Percentiles rank a stretch among this genome's conserved stretches.
Conservation (phyloP, 1,140 invertebrate genomes). For the Drosophila seguyi region DNA sequence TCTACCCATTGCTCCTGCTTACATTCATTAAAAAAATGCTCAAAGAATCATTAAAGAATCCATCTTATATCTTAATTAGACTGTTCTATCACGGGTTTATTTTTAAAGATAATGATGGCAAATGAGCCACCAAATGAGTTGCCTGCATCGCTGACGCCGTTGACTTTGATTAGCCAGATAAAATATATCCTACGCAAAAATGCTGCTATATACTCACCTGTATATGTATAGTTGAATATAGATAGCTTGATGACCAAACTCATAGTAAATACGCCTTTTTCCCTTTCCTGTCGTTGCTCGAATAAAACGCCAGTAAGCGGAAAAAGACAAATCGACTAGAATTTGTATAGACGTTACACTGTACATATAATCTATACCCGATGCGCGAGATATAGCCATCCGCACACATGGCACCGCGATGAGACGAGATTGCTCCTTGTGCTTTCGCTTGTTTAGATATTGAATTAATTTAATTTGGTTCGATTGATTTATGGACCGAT, state of each 20-base stretch:
- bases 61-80: slow-evolving; percentile 7
- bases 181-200: slow-evolving; percentile 5
- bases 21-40: slow-evolving; percentile 1
- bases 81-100: not conserved
- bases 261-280: slow-evolving; percentile 84
- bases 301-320: slow-evolving; percentile 85
- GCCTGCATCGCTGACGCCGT: slow-evolving; percentile 43
- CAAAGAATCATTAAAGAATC: slow-evolving; percentile 1
- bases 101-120: slow-evolving; percentile 31
- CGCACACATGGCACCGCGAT: slow-evolving; percentile 54
- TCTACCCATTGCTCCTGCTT: not conserved
- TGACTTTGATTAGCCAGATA: slow-evolving; percentile 45
- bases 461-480: slow-evolving; percentile 78
- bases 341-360: slow-evolving; percentile 44
- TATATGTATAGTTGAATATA: not conserved
- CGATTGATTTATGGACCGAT: slow-evolving; percentile 75
- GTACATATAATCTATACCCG: slow-evolving; percentile 10
- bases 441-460: slow-evolving; percentile 43
- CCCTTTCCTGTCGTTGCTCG: slow-evolving; percentile 83
- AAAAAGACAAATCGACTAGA: slow-evolving; percentile 85
- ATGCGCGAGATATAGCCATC: slow-evolving; percentile 6
- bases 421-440: slow-evolving; percentile 36
- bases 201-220: slow-evolving; percentile 44
- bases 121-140: slow-evolving; percentile 54
- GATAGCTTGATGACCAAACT: slow-evolving; percentile 50